Evolutionary conservation across 1,140 invertebrate species (phyloP).

Genomic region (Hypothenemus hampei): DNA sequence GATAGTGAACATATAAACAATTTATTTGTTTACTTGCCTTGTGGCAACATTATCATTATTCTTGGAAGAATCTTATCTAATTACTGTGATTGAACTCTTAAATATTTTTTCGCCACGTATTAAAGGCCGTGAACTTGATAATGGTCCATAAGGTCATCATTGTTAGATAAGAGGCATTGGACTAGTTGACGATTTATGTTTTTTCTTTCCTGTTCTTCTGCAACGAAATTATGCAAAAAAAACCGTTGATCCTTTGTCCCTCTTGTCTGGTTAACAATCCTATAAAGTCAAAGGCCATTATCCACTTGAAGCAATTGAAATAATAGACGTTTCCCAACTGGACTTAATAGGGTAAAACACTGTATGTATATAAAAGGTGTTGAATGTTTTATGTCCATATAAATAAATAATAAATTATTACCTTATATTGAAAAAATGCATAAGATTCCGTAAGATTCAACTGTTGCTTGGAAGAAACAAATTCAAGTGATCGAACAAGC

Average conservation of each 20-base stretch:
- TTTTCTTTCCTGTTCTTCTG: not conserved
- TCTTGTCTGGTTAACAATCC: slow-evolving; percentile 14
- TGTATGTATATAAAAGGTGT: slow-evolving; percentile 21
- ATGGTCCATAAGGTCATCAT: not conserved
- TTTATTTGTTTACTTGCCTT: no score
- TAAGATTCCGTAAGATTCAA: no score
- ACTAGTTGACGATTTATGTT: no score
- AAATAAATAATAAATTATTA: no score
- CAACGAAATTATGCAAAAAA: not conserved
- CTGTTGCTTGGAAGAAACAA: no score
- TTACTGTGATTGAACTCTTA: no score
- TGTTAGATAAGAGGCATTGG: no score
- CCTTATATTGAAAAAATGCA: no score
- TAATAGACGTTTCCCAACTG: slow-evolving; percentile 31
- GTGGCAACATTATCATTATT: no score
- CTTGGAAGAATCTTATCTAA: no score
- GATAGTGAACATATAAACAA: no score
- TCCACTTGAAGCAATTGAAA: slow-evolving; percentile 34
- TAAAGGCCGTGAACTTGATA: not conserved
- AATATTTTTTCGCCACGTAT: not conserved
- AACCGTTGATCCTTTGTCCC: slow-evolving; percentile 3
- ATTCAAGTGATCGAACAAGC: no score
- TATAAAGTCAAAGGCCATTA: slow-evolving; percentile 25
- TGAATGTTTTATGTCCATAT: slow-evolving; percentile 3
- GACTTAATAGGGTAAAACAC: slow-evolving; percentile 26